Evolutionary conservation across 2,888 invertebrate genomes (phyloP).

Genomic region (Abscondita cerata): DNA sequence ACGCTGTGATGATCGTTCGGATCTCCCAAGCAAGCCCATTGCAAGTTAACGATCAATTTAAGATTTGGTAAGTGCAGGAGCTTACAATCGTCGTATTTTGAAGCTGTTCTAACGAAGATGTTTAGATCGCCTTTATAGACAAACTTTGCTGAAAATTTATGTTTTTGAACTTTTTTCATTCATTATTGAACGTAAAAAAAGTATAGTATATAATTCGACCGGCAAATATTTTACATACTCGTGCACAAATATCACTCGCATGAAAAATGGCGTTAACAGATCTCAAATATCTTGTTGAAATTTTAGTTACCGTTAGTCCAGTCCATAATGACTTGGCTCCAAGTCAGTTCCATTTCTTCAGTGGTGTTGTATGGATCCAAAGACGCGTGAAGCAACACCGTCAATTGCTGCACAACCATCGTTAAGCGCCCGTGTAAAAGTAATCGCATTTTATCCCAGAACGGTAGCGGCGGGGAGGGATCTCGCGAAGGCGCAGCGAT

Average conservation of each 20-base stretch:
- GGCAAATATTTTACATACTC: not conserved
- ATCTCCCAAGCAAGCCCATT: slow-evolving; percentile 92
- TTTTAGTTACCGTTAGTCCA: slow-evolving; percentile 85
- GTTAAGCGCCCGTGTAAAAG: slow-evolving; percentile 92
- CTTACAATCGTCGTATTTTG: slow-evolving; percentile 98
- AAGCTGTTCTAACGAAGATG: slow-evolving; percentile 95
- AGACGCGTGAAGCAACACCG: slow-evolving; percentile 92
- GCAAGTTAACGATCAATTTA: slow-evolving; percentile 80
- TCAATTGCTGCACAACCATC: slow-evolving; percentile 85
- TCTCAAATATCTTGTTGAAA: no score
- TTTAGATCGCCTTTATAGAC: slow-evolving; percentile 93
- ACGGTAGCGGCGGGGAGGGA: slow-evolving; percentile 92
- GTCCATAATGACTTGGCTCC: slow-evolving; percentile 92
- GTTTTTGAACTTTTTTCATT: not conserved
- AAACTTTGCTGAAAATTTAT: slow-evolving; percentile 71
- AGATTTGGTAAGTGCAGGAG: slow-evolving; percentile 91
- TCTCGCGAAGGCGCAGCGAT: slow-evolving; percentile 87
- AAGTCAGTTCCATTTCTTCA: slow-evolving; percentile 97
- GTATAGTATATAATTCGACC: no score
- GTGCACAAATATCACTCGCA: not conserved
- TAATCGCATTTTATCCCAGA: slow-evolving; percentile 97
- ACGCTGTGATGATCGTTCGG: slow-evolving; percentile 96
- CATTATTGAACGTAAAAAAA: not conserved
- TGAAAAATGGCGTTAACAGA: not conserved
- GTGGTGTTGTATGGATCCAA: slow-evolving; percentile 98